Evolutionary conservation across 1,140 invertebrate species (phyloP).

Genomic region (Polypedilum vanderplanki): DNA sequence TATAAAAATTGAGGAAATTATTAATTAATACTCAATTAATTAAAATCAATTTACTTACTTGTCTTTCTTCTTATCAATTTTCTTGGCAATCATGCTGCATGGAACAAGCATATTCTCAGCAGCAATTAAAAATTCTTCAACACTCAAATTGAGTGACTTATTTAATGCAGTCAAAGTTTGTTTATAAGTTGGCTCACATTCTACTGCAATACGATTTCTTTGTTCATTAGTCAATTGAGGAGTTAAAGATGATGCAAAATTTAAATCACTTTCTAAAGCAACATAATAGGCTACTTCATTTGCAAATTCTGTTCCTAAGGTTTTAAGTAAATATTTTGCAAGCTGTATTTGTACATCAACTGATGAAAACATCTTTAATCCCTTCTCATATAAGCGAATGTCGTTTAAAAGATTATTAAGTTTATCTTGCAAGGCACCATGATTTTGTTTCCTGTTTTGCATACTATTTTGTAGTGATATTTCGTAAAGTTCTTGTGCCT

Average conservation of each 20-base stretch:
- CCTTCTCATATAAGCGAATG: constrained; percentile 79
- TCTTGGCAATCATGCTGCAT: constrained; percentile 78
- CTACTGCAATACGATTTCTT: constrained; percentile 59
- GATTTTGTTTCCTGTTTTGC: constrained; percentile 63
- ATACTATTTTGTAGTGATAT: constrained; percentile 59
- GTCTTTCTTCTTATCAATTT: constrained; percentile 83
- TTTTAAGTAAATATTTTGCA: constrained; percentile 75
- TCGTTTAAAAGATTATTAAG: constrained; percentile 68
- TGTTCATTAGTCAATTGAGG: constrained; percentile 47
- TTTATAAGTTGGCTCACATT: constrained; percentile 52
- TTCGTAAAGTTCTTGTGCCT: constrained; percentile 63
- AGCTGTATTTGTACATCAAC: constrained; percentile 56
- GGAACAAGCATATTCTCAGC: constrained; percentile 63
- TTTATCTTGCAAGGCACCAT: constrained; percentile 73
- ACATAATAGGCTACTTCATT: constrained; percentile 68
- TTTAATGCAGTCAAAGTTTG: constrained; percentile 54
- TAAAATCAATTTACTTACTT: constrained; percentile 44
- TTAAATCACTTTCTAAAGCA: constrained; percentile 57
- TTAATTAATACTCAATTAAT: constrained; percentile 30
- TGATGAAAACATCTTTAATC: constrained; percentile 58
- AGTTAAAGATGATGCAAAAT: constrained; percentile 51
- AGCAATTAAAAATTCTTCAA: constrained; percentile 70
- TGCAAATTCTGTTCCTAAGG: constrained; percentile 73
- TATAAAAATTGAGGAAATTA: constrained; percentile 29
- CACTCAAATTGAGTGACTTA: constrained; percentile 53